phyloP scores from a whole-genome alignment of 2,113 vertebrate genomes.

The Sciurus niger region DNA sequence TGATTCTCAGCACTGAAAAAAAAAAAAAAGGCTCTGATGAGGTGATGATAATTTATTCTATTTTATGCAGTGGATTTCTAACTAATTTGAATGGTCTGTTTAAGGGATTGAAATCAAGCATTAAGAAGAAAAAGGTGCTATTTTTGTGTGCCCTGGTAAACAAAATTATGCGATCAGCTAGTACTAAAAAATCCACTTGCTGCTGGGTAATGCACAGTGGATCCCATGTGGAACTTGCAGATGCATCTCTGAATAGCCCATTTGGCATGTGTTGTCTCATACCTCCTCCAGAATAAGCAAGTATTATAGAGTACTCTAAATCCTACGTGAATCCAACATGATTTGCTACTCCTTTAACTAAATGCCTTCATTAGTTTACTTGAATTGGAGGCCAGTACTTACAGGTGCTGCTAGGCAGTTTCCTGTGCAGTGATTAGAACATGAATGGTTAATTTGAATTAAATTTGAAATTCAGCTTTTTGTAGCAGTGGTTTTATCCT shows the following conservation, averaged over 20 bases:
- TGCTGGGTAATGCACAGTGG: slow-evolving; percentile 12
- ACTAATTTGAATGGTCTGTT: slow-evolving; percentile 62
- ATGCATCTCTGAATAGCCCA: slow-evolving; percentile 48
- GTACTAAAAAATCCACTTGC: slow-evolving; percentile 54
- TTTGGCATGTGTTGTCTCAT: slow-evolving; percentile 51
- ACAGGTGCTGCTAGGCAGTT: slow-evolving; percentile 33
- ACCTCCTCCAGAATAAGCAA: slow-evolving; percentile 67
- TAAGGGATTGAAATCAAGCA: slow-evolving; percentile 59
- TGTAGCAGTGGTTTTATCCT: slow-evolving; percentile 13
- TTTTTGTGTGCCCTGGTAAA: slow-evolving; percentile 52
- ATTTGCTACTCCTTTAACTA: slow-evolving; percentile 50
- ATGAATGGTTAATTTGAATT: slow-evolving; percentile 53
- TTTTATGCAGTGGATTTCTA: slow-evolving; percentile 62
- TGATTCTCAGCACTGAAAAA: not conserved
- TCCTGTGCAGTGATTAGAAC: slow-evolving; percentile 9
- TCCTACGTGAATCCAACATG: slow-evolving; percentile 18
- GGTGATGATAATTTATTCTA: slow-evolving; percentile 52
- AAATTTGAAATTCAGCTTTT: slow-evolving; percentile 62
- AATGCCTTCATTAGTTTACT: slow-evolving; percentile 72
- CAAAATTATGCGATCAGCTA: slow-evolving; percentile 50
- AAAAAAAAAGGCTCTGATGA: not conserved
- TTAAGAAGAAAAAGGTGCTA: slow-evolving; percentile 55
- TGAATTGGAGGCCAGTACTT: slow-evolving; percentile 61
- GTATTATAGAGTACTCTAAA: slow-evolving; percentile 67
- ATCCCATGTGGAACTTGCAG: slow-evolving; percentile 26